Evolutionary conservation across 2,797 vertebrate genomes (phyloP), one percentile per base, ranked within the genome.

Genomic region (Ispidina picta): DNA sequence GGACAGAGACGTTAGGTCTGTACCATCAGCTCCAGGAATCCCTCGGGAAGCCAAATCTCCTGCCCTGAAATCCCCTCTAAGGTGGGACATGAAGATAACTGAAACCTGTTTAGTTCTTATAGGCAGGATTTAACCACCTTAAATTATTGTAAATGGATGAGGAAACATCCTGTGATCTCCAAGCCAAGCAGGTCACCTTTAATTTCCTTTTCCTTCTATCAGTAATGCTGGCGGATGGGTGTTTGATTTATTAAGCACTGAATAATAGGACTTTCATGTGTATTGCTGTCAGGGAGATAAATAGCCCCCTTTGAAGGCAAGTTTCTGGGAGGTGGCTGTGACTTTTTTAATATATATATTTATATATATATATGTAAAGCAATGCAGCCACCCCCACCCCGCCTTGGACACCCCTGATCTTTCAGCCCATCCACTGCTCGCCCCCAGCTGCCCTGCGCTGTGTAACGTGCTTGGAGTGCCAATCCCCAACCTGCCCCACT

Each of bases 171-270:
- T 92, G 11, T 94, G 93, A 94, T 90, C 93, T 93, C 72, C 33
- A 68, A 68, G 64, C 73, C 83, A 83, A 66, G 52, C 74, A 65
- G 66, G 87, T 93, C 83, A 68, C 89, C 37, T 92, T 86, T 93
- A 83, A 94, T 96, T 94, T 93, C 91, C 92, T 94, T 93, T 91
- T 74, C 66, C 82, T 86, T 81, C 91, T 88, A 85, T 90, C 78
- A 90, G 0, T 87, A 68, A 55, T 29, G 26, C 62, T 60, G 55
- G 82, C 4, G 7, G 66, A 73, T 6, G 8, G 46, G 65, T 62
- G 75, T 81, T 90, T 96, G 95, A 94, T 96, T 95, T 95, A 96
- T 96, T 89, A 93, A 83, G 58, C 7, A 0, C 71, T 41, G 74
- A 89, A 82, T 96, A 92, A 90, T 37, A 69, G 58, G 64, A n/a